These are phyloP conservation scores for Nixonia krombeini DNA, from an alignment of 1,140 invertebrate genomes.

Conservation along the genomic window DNA sequence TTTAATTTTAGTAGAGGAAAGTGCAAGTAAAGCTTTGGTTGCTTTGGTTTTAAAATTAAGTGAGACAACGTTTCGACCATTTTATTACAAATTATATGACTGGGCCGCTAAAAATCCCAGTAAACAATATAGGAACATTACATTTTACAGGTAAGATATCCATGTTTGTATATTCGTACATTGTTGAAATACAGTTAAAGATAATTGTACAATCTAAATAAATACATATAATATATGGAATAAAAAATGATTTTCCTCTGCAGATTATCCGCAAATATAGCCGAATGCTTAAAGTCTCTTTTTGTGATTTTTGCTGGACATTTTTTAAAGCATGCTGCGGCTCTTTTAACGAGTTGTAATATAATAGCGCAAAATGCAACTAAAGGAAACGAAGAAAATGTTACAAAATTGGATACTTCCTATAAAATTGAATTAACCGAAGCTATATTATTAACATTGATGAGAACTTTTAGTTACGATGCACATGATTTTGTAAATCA, in stretches of 20 bases:
- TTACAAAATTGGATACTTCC: constrained; percentile 71
- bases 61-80: constrained; percentile 87
- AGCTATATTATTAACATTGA: constrained; percentile 81
- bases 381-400: constrained; percentile 68
- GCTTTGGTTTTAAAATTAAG: constrained; percentile 88
- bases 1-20: constrained; percentile 76
- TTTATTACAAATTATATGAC: constrained; percentile 89
- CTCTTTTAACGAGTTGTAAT: constrained; percentile 74
- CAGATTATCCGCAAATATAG: constrained; percentile 82
- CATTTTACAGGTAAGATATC: constrained; percentile 80
- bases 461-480: constrained; percentile 86
- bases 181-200: not conserved
- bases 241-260: constrained; percentile 46
- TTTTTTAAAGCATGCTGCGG: constrained; percentile 84
- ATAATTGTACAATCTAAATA: not conserved
- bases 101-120: constrained; percentile 81
- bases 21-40: constrained; percentile 82
- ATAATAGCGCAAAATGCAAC: constrained; percentile 16
- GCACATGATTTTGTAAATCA: constrained; percentile 86
- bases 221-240: constrained; percentile 2
- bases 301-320: constrained; percentile 92
- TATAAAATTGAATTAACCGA: constrained; percentile 76
- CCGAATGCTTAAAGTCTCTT: constrained; percentile 86
- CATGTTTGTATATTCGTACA: too few species aligned
- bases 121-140: constrained; percentile 78